Evolutionary conservation across 2,113 vertebrate species (phyloP), one percentile per base, ranked within the genome.

Genomic region (Rhagologus leucostigma): DNA sequence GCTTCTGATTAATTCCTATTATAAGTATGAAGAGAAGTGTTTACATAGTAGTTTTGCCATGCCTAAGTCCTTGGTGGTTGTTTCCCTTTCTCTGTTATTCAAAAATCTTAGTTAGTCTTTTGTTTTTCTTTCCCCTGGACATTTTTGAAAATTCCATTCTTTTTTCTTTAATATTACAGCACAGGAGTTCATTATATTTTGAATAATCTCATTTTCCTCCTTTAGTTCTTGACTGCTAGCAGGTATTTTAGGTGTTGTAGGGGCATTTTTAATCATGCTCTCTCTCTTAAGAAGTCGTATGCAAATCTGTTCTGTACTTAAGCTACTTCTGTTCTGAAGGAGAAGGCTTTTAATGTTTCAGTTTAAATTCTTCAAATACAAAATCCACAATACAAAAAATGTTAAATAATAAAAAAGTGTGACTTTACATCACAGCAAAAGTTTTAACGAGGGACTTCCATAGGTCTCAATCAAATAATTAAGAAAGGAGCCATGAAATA

Each of bases 231-330:
- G 41, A 71, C 83, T 76, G 17, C 62, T 90, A 87, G 41, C 29
- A 29, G 65, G 37, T 67, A 87, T 84, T 96, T 94, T 57, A 73
- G 69, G 35, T 71, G 42, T 70, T 33, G 67, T 67, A 77, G 30
- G 26, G 33, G 39, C 63, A 78, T 91, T 95, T 83, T 93, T 87
- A 92, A 76, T 90, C 17, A 0, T 3, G 2, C 7, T 46, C n/a
- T n/a, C 44, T 63, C 53, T 71, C 44, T 76, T 55, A 84, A 95
- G 52, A 91, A 81, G 50, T 55, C 52, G 75, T 85, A 94, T 75
- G 56, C 52, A 96, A 96, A 97, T 95, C 53, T 84, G 4, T 53
- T 92, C 81, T 82, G 42, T 79, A 49, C 33, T 95, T 90, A 84
- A 84, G 55, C 77, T 6, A 33, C 15, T 90, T 92, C 56, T 81